These are phyloP conservation scores for Onchidella celtica DNA, from an alignment of 2,888 invertebrate genomes.

Conservation along the genomic window DNA sequence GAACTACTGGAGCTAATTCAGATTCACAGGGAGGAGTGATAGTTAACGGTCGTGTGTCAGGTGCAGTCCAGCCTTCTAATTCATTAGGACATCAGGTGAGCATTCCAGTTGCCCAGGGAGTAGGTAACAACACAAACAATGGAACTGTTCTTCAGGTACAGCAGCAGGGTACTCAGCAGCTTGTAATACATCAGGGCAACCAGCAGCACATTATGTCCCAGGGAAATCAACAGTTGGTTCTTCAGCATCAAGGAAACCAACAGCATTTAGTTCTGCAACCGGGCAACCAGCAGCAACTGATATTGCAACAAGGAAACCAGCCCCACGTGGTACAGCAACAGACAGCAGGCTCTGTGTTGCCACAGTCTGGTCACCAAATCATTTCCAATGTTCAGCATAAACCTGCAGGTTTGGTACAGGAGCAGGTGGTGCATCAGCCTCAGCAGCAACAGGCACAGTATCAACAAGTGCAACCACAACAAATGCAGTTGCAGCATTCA, in stretches of 20 bases:
- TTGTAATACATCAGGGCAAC: not conserved
- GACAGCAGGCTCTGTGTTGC: too few species aligned
- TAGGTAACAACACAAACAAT: not conserved
- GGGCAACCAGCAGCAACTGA: constrained; percentile 36
- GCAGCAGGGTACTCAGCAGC: not conserved
- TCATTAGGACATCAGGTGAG: constrained; percentile 11
- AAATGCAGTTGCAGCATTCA: not conserved
- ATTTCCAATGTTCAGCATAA: too few species aligned
- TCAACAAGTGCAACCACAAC: not conserved
- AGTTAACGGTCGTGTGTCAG: constrained; percentile 43
- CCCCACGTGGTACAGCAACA: constrained; percentile 15
- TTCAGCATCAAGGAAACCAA: constrained; percentile 29
- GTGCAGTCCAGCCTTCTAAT: constrained; percentile 7
- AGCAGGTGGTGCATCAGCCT: constrained; percentile 25
- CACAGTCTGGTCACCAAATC: not conserved
- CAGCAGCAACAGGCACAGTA: not conserved
- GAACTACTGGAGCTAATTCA: not conserved
- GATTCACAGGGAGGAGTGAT: constrained; percentile 12
- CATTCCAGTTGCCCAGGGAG: constrained; percentile 34
- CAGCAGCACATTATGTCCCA: not conserved
- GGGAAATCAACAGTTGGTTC: not conserved
- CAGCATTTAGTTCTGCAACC: constrained; percentile 45
- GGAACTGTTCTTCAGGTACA: not conserved
- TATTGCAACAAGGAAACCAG: constrained; percentile 7
- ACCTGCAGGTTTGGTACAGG: constrained; percentile 21